These are phyloP conservation scores for Diorhabda carinulata DNA, from an alignment of 1,140 invertebrate species.

Conservation along the genomic window DNA sequence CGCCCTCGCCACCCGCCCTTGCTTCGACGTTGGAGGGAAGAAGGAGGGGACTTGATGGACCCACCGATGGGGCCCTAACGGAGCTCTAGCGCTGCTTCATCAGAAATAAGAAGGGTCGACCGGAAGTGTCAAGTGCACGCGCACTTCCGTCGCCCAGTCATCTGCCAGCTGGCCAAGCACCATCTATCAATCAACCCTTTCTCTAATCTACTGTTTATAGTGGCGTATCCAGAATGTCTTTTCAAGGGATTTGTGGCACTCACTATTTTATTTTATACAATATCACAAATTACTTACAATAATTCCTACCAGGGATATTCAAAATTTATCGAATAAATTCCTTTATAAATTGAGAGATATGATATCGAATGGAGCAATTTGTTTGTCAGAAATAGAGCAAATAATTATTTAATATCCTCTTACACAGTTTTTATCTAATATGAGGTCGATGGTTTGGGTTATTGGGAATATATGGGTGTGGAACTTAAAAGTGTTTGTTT, in stretches of 20 bases:
- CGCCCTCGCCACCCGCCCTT: constrained; percentile 19
- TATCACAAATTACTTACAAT: no score
- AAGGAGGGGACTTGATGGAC: constrained; percentile 10
- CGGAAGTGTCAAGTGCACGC: constrained; percentile 45
- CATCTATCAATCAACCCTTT: constrained; percentile 40
- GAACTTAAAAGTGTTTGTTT: no score
- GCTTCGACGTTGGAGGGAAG: neutral
- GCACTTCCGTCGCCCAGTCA: constrained; percentile 34
- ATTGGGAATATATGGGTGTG: no score
- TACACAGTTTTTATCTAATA: no score
- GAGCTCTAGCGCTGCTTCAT: constrained; percentile 4
- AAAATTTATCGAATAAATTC: no score
- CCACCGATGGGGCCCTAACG: constrained; percentile 12
- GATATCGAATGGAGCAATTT: no score
- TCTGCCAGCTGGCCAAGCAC: constrained; percentile 28
- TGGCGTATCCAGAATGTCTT: neutral
- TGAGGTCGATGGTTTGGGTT: no score
- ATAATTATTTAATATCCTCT: no score
- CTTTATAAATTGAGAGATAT: no score
- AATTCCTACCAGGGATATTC: no score
- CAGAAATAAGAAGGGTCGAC: constrained; percentile 36
- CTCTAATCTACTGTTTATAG: constrained; percentile 4
- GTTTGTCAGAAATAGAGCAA: no score
- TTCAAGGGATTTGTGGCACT: neutral
- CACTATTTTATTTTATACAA: neutral